phyloP scores from a whole-genome alignment of 2,797 vertebrate genomes.

The Danio albolineatus region DNA sequence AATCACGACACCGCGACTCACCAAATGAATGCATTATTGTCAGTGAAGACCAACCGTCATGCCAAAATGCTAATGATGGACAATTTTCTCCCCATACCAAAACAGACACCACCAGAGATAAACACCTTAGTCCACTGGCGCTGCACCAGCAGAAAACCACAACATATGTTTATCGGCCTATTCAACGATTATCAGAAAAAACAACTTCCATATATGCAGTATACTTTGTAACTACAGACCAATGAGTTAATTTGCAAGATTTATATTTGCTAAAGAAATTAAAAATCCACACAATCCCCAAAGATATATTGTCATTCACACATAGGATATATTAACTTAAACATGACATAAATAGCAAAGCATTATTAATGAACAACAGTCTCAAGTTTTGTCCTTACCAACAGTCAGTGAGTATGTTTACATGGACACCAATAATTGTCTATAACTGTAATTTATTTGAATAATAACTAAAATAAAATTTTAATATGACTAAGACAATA shows the following conservation, averaged over 20 bases:
- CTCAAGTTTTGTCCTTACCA: no score
- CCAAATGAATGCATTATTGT: conserved; percentile 48
- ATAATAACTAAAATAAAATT: no score
- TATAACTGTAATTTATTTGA: no score
- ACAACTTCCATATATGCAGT: neutral
- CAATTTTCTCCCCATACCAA: conserved; percentile 5
- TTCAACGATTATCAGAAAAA: neutral
- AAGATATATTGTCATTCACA: neutral
- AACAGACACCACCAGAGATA: conserved; percentile 5
- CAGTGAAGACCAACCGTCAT: neutral
- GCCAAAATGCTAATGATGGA: conserved; percentile 46
- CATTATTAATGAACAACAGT: no score
- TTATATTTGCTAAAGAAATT: neutral
- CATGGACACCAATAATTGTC: no score
- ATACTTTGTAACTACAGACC: neutral
- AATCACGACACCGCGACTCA: neutral
- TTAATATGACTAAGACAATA: no score
- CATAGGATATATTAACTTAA: neutral
- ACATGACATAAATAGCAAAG: neutral
- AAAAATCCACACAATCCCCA: neutral
- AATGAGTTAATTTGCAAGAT: neutral
- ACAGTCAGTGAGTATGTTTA: no score
- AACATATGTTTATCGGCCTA: neutral
- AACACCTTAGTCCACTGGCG: conserved; percentile 23
- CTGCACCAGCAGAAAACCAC: neutral